These are phyloP conservation scores for Cenopis cana DNA, from an alignment of 2,888 invertebrate species.

Conservation along the genomic window DNA sequence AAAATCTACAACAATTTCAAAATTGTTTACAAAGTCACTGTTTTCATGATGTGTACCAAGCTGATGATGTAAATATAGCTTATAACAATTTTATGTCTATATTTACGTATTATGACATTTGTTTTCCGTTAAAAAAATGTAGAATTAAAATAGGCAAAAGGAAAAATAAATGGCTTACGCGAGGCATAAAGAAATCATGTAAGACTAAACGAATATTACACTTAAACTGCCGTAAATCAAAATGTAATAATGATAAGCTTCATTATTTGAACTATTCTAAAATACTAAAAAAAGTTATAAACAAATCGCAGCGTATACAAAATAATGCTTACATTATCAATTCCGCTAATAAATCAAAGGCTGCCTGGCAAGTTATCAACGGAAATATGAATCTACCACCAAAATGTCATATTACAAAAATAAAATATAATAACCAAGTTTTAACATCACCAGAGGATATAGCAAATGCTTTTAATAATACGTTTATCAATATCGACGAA, in stretches of 20 bases:
- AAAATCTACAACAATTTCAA: neutral
- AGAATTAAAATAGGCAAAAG: neutral
- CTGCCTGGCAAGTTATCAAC: no score
- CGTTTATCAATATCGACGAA: no score
- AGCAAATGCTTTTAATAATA: no score
- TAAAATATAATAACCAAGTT: neutral
- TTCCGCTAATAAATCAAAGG: no score
- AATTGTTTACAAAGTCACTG: neutral
- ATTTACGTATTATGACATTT: neutral
- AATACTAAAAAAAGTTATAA: neutral
- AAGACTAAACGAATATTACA: no score
- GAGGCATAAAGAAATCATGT: neutral
- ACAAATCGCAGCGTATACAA: neutral
- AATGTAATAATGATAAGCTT: no score
- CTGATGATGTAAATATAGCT: neutral
- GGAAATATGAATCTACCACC: no score
- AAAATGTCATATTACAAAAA: no score
- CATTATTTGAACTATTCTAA: neutral
- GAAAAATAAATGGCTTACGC: neutral
- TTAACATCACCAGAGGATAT: no score
- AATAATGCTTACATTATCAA: conserved; percentile 46
- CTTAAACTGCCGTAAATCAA: no score
- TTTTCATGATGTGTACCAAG: neutral
- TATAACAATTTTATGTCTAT: neutral
- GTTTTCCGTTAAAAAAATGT: neutral